Evolutionary conservation across 2,113 vertebrate species (phyloP).

Genomic region (Alectura lathami): DNA sequence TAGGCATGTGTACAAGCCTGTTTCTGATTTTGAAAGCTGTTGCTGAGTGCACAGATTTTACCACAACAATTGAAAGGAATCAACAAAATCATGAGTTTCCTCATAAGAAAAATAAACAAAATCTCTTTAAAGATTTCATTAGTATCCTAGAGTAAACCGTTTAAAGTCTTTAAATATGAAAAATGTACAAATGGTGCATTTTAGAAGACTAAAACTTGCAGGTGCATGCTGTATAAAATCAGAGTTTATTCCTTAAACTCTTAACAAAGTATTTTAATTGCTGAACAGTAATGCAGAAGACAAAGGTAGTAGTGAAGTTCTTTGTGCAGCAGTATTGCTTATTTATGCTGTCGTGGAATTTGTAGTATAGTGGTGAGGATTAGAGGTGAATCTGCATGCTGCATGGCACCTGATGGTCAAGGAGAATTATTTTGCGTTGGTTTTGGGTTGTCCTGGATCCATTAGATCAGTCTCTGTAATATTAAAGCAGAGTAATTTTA

Average conservation of each 20-base stretch:
- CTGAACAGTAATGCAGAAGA: background rate
- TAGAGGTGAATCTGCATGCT: background rate
- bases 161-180: background rate
- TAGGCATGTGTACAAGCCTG: background rate
- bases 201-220: background rate
- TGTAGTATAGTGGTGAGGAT: background rate
- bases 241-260: background rate
- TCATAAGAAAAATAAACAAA: no score
- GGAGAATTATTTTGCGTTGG: background rate
- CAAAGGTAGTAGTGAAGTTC: background rate
- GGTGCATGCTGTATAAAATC: background rate
- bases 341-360: background rate
- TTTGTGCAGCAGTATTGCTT: background rate
- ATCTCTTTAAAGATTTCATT: background rate
- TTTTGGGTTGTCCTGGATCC: background rate
- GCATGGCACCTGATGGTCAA: background rate
- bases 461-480: background rate
- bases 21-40: conserved; percentile 4
- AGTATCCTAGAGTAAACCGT: background rate
- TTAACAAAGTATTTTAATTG: background rate
- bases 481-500: background rate
- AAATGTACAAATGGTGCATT: background rate
- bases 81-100: no score
- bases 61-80: background rate
- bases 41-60: background rate